These are phyloP conservation scores for Dasyurus viverrinus DNA, from an alignment of 2,113 vertebrate genomes.

Conservation along the genomic window DNA sequence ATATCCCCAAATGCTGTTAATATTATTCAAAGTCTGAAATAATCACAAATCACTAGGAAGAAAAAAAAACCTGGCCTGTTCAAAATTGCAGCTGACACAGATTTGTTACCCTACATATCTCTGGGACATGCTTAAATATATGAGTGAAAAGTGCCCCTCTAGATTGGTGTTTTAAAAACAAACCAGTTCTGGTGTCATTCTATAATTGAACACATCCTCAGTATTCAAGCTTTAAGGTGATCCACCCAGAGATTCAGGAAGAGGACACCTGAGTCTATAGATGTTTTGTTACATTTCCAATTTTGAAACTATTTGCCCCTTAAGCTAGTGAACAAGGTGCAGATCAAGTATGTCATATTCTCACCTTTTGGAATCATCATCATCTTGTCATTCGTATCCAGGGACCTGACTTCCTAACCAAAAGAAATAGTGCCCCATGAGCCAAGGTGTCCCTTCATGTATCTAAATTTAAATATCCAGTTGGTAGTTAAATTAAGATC, in stretches of 20 bases:
- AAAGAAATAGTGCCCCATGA: slow-evolving; percentile 78
- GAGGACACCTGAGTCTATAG: slow-evolving; percentile 43
- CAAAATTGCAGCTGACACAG: slow-evolving; percentile 26
- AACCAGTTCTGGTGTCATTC: slow-evolving; percentile 61
- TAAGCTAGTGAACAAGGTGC: slow-evolving; percentile 67
- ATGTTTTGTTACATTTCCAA: slow-evolving; percentile 57
- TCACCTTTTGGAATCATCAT: slow-evolving; percentile 86
- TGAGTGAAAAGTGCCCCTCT: slow-evolving; percentile 60
- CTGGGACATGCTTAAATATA: slow-evolving; percentile 41
- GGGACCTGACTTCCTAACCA: slow-evolving; percentile 82
- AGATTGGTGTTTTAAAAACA: slow-evolving; percentile 72
- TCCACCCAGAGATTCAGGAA: slow-evolving; percentile 64
- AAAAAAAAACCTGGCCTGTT: neutral
- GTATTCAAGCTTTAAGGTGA: slow-evolving; percentile 47
- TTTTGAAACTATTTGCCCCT: slow-evolving; percentile 67
- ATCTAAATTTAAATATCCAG: slow-evolving; percentile 89
- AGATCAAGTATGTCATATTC: slow-evolving; percentile 78
- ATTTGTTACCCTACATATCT: slow-evolving; percentile 7
- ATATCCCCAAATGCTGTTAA: neutral
- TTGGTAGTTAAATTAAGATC: slow-evolving; percentile 88
- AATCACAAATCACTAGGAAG: neutral
- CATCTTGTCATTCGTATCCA: slow-evolving; percentile 81
- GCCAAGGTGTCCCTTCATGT: slow-evolving; percentile 81
- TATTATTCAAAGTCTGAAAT: slow-evolving; percentile 6
- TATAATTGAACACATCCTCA: slow-evolving; percentile 66